phyloP scores from a whole-genome alignment of 2,113 vertebrate species.

The Chelonoidis abingdonii region DNA sequence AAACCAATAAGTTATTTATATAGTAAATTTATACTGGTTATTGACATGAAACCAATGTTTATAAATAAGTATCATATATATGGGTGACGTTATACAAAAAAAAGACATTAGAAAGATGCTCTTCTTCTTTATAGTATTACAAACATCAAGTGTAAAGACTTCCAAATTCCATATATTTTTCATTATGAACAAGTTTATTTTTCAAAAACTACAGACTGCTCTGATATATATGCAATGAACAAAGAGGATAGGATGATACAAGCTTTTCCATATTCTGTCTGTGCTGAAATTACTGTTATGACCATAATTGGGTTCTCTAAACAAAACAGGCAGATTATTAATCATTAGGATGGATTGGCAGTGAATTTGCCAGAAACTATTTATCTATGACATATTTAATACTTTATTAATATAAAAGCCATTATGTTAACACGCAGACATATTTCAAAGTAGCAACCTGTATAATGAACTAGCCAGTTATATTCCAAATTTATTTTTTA shows the following conservation, averaged over 20 bases:
- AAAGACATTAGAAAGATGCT: background rate
- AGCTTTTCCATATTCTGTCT: slow-evolving; percentile 5
- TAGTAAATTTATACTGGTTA: background rate
- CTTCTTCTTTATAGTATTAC: background rate
- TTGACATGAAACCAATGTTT: background rate
- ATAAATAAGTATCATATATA: background rate
- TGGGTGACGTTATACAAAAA: background rate
- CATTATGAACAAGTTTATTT: background rate
- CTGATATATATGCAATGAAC: background rate
- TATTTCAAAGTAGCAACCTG: slow-evolving; percentile 49
- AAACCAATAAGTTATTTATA: background rate
- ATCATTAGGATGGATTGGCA: slow-evolving; percentile 56
- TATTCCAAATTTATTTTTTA: slow-evolving; percentile 8
- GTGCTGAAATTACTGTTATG: slow-evolving; percentile 51
- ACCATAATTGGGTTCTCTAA: slow-evolving; percentile 66
- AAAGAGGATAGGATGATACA: slow-evolving; percentile 1
- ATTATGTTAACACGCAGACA: slow-evolving; percentile 47
- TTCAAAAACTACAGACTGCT: background rate
- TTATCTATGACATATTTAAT: slow-evolving; percentile 66
- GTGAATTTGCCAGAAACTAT: slow-evolving; percentile 56
- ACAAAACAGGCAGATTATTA: slow-evolving; percentile 67
- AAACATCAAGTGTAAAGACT: background rate
- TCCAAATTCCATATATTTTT: background rate
- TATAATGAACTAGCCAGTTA: background rate
- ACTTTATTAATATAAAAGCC: slow-evolving; percentile 57